phyloP scores from a whole-genome alignment of 2,113 vertebrate genomes.

The Ciconia maguari region DNA sequence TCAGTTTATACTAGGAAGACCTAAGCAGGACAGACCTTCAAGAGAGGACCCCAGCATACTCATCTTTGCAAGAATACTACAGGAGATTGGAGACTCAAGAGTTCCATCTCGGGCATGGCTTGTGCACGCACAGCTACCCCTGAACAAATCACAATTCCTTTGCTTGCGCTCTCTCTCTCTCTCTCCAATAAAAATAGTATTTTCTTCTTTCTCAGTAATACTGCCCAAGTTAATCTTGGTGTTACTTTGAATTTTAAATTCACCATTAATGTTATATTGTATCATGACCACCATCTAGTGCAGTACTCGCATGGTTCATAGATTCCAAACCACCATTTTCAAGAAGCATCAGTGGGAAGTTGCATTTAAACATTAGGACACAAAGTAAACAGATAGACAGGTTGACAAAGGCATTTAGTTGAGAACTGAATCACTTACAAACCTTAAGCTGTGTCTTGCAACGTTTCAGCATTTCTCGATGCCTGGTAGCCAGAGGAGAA shows the following conservation, averaged over 20 bases:
- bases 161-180: neutral
- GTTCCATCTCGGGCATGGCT: neutral
- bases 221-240: neutral
- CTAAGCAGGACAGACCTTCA: neutral
- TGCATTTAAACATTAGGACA: neutral
- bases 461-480: conserved; percentile 97
- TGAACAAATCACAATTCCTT: neutral
- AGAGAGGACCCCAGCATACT: neutral
- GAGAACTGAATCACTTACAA: conserved; percentile 25
- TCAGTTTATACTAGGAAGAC: neutral
- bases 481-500: conserved; percentile 89
- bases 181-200: neutral
- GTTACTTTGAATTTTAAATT: neutral
- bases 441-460: conserved; percentile 99
- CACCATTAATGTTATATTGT: neutral
- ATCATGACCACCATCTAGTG: accelerated
- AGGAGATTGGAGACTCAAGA: accelerated
- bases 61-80: neutral
- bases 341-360: neutral
- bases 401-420: neutral
- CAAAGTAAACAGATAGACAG: neutral
- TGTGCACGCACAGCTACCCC: neutral
- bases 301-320: neutral
- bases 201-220: neutral
- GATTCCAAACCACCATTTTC: neutral